phyloP scores from a whole-genome alignment of 1,140 invertebrate genomes.

The Pygmarrhopalites habei region DNA sequence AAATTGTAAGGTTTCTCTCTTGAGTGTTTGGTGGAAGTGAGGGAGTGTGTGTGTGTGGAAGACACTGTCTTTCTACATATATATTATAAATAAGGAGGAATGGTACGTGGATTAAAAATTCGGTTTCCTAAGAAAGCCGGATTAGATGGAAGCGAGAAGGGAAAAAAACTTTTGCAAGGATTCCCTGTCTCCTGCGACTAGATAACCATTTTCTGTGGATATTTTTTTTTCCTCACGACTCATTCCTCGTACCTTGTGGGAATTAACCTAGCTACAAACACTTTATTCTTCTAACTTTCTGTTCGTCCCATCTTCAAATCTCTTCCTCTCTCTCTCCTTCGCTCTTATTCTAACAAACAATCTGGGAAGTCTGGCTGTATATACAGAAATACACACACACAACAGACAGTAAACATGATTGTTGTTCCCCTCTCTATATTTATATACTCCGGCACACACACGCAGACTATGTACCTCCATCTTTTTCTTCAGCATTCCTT shows the following conservation, averaged over 20 bases:
- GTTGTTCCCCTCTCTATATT: background rate
- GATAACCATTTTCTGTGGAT: constrained; percentile 17
- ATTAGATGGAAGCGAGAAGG: constrained; percentile 30
- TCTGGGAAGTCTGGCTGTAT: background rate
- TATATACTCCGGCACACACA: too few relatives aligned
- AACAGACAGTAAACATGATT: background rate
- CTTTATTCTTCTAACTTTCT: background rate
- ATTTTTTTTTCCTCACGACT: background rate
- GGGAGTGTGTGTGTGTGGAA: background rate
- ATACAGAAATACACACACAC: background rate
- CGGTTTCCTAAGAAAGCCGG: constrained; percentile 29
- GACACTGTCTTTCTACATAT: background rate
- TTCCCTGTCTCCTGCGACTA: constrained; percentile 7
- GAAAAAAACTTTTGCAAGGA: constrained; percentile 32
- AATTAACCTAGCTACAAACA: constrained; percentile 1
- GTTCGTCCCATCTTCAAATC: background rate
- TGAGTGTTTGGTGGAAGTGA: background rate
- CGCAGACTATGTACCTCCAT: too few relatives aligned
- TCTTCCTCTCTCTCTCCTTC: background rate
- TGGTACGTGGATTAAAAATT: constrained; percentile 36
- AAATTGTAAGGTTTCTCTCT: too few relatives aligned
- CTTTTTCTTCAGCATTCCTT: too few relatives aligned
- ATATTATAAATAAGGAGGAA: background rate
- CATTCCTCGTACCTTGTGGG: background rate
- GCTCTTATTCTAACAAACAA: background rate